Evolutionary conservation across 2,113 vertebrate genomes (phyloP).

Genomic region (Urocynchramus pylzowi): DNA sequence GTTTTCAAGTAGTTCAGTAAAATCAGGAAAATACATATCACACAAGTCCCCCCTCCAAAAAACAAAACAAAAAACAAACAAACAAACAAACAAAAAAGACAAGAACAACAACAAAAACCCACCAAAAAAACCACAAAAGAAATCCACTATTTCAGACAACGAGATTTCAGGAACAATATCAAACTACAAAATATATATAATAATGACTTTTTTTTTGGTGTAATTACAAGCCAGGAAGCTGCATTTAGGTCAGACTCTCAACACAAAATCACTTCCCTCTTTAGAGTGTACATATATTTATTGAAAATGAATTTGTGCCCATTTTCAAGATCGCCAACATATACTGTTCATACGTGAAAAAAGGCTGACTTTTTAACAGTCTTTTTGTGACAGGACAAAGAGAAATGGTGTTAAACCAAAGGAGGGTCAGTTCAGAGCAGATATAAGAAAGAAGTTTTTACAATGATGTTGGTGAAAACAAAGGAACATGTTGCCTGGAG

Average conservation of each 20-base stretch:
- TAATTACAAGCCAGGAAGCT: neutral
- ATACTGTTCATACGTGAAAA: neutral
- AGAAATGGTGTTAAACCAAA: rapidly evolving
- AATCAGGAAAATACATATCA: neutral
- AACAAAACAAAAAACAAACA: neutral
- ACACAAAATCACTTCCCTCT: neutral
- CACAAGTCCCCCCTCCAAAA: neutral
- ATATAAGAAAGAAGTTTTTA: neutral
- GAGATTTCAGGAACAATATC: neutral
- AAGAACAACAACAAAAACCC: neutral
- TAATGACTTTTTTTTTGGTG: neutral
- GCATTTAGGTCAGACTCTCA: neutral
- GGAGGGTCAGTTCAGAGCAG: neutral
- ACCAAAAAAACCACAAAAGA: too few relatives aligned
- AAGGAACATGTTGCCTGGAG: rapidly evolving
- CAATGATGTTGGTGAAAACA: neutral
- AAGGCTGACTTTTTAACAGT: neutral
- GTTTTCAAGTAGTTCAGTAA: neutral
- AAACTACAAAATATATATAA: neutral
- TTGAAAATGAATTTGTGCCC: neutral
- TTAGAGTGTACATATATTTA: neutral
- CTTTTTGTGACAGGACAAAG: neutral
- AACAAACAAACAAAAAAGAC: neutral
- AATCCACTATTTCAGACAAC: neutral
- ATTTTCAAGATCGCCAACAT: neutral